A percentile compares a stretch with the other conserved stretches of the same genome.
These are phyloP conservation scores for Gastrophysa polygoni DNA, from an alignment of 2,888 invertebrate species.

Conservation along the genomic window DNA sequence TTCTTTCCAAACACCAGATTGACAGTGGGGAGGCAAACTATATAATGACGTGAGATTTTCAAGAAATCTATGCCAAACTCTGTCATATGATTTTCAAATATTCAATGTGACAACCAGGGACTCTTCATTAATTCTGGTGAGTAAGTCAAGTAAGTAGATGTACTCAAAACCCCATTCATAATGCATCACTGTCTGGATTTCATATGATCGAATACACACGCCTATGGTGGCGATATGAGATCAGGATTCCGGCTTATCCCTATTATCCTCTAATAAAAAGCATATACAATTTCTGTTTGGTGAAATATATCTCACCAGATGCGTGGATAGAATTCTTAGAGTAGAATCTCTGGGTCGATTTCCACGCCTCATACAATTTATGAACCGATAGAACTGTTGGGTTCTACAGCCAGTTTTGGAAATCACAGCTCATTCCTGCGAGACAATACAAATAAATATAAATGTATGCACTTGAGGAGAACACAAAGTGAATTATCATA, in stretches of 20 bases:
- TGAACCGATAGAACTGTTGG: too few species aligned
- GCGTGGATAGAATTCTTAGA: slow-evolving; percentile 5
- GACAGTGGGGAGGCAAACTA: too few species aligned
- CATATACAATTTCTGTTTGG: slow-evolving; percentile 39
- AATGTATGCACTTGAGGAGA: neutral
- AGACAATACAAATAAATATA: neutral
- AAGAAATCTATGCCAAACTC: too few species aligned
- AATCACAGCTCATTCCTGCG: neutral
- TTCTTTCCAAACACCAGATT: too few species aligned
- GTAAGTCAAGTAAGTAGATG: too few species aligned
- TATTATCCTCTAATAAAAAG: slow-evolving; percentile 46
- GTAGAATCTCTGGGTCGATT: slow-evolving; percentile 6
- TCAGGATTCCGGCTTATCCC: slow-evolving; percentile 31
- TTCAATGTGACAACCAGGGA: too few species aligned
- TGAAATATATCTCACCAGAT: slow-evolving; percentile 28
- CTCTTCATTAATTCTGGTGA: too few species aligned
- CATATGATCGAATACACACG: neutral
- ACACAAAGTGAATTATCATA: slow-evolving; percentile 43
- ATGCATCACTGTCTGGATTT: too few species aligned
- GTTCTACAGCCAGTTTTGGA: neutral
- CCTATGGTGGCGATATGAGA: slow-evolving; percentile 18
- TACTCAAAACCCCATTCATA: too few species aligned
- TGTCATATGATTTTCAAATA: too few species aligned
- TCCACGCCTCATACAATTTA: too few species aligned
- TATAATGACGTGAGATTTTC: too few species aligned